Evolutionary conservation across 2,113 vertebrate genomes (phyloP).

Genomic region (Strix aluco): DNA sequence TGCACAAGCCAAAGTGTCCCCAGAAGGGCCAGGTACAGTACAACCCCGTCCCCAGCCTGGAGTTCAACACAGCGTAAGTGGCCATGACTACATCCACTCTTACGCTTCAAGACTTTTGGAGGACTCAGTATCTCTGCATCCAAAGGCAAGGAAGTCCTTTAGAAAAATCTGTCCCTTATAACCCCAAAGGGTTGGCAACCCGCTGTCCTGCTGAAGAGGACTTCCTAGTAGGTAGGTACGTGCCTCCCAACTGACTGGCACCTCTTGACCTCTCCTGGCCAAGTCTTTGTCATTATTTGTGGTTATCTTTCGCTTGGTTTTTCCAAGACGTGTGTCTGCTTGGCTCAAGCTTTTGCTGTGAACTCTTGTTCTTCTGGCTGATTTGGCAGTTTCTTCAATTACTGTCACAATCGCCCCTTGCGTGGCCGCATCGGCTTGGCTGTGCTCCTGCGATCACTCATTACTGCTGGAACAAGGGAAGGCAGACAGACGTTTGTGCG

Average conservation of each 20-base stretch:
- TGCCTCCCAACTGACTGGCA: background rate
- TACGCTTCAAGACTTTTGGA: background rate
- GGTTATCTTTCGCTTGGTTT: background rate
- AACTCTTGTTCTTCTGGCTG: constrained; percentile 13
- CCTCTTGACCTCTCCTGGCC: background rate
- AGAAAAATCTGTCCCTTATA: background rate
- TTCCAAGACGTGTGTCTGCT: background rate
- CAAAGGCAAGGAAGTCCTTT: background rate
- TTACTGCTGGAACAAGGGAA: background rate
- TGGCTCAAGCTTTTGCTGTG: background rate
- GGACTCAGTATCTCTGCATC: background rate
- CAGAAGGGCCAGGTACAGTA: background rate
- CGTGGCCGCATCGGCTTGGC: background rate
- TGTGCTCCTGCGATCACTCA: background rate
- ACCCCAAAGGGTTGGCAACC: background rate
- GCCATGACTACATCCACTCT: background rate
- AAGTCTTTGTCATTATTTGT: background rate
- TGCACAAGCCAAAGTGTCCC: background rate
- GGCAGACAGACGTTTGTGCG: background rate
- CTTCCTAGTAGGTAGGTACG: background rate
- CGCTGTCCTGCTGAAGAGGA: background rate
- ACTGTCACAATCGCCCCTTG: background rate
- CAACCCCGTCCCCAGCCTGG: background rate
- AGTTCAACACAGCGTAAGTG: background rate
- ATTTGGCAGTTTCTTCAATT: constrained; percentile 15